Base-by-base conservation (phyloP, 2,888 invertebrate species). In the Macaria notata region DNA sequence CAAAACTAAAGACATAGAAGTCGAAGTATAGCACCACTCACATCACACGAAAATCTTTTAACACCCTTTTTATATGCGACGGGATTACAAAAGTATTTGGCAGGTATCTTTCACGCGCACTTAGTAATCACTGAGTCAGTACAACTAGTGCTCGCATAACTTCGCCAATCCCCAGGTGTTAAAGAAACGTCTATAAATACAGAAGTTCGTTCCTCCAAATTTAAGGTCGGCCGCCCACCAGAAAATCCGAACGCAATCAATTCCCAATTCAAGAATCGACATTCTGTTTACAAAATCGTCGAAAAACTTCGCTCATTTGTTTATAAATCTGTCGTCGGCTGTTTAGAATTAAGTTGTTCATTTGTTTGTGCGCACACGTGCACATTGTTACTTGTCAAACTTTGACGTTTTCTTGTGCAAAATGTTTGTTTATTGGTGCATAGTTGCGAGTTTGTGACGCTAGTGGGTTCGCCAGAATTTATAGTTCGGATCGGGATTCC, bases 271-370 rank as follows among this genome's bases (percentile, higher is more conserved):
- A 41, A 5, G 8, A 8, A 41, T 41, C 41, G 41, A 52, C 52
- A 45, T 48, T 39, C 45, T 49, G 56, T 60, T 66, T 69, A 73
- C 4, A 51, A 45, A 44, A 49, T 31, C 38, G 9, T 36, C 42
- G 43, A 42, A 3, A 19, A 49, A 46, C 54, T 56, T 57, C 53
- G 78, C 77, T 77, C 65, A 59, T 9, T 43, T 81, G 83, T 84
- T 61, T 85, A 83, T 73, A 79, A 73, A 83, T 88, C 88, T 66
- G 70, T 90, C 86, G 70, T 85, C 88, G 89, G 46, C 59, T 88
- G 83, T 90, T 90, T 88, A 84, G 76, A 64, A 86, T 90, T 76
- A 84, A 79, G 73, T 71, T 70, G 50, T 65, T 54, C 31, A 45
- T 66, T 62, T 65, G 74, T 81, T 84, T 84, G 75, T 81, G 52